Evolutionary conservation across 1,140 invertebrate species (phyloP).

Genomic region (Anadara kagoshimensis): DNA sequence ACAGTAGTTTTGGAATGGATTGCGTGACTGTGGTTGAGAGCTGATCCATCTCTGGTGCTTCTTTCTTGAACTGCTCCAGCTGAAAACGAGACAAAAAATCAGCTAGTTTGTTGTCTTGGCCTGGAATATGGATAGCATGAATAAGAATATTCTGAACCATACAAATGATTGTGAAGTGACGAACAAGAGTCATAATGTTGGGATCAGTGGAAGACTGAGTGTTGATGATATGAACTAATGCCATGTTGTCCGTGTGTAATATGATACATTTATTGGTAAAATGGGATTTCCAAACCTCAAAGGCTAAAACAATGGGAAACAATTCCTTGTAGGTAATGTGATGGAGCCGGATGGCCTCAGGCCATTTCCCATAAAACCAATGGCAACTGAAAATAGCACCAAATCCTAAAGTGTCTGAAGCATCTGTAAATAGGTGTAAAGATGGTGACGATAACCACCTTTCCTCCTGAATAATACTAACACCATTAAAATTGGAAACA

Average conservation of each 20-base stretch:
- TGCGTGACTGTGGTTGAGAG: not conserved
- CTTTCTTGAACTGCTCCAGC: slow-evolving; percentile 29
- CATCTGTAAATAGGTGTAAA: slow-evolving; percentile 34
- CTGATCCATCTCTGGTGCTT: slow-evolving; percentile 16
- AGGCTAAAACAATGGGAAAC: slow-evolving; percentile 10
- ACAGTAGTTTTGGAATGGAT: too few species aligned
- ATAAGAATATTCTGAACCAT: slow-evolving; percentile 38
- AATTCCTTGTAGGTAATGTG: slow-evolving; percentile 38
- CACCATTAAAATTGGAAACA: slow-evolving; percentile 37
- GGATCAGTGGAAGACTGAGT: slow-evolving; percentile 26
- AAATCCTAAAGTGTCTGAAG: slow-evolving; percentile 4
- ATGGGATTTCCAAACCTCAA: slow-evolving; percentile 1
- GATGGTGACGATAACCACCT: not conserved
- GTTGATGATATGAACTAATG: slow-evolving; percentile 34
- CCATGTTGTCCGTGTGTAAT: slow-evolving; percentile 12
- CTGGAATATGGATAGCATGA: slow-evolving; percentile 27
- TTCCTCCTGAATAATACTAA: slow-evolving; percentile 5
- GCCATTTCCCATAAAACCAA: slow-evolving; percentile 25
- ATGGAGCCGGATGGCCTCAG: not conserved
- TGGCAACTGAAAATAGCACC: slow-evolving; percentile 22
- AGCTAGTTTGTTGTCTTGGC: slow-evolving; percentile 13
- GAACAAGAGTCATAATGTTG: slow-evolving; percentile 20
- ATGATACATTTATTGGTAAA: slow-evolving; percentile 10
- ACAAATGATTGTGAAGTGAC: slow-evolving; percentile 9
- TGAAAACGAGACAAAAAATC: slow-evolving; percentile 43